Conservation (phyloP, 1,140 invertebrate species). For the Eurosta solidaginis region DNA sequence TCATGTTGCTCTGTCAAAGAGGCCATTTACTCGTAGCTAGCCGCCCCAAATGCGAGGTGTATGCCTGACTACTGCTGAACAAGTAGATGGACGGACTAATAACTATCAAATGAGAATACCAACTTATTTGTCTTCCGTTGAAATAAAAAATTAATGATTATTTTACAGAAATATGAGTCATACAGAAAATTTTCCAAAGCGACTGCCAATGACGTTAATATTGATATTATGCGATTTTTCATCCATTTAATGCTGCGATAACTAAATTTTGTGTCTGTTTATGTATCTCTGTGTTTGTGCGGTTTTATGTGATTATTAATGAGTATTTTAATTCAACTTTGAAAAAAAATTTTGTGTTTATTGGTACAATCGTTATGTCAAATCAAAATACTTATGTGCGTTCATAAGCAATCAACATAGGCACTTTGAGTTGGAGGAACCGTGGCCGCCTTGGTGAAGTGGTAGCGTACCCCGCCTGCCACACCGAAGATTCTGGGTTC, state of each 20-base stretch:
- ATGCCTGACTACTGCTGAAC: not conserved
- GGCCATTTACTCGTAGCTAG: too few relatives aligned
- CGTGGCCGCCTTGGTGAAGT: too few relatives aligned
- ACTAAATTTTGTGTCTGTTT: not conserved
- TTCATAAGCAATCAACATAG: too few relatives aligned
- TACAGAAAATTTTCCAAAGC: not conserved
- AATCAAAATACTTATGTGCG: too few relatives aligned
- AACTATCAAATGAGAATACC: not conserved
- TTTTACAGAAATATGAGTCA: conserved; percentile 2
- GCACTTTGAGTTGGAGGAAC: too few relatives aligned
- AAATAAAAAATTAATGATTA: not conserved
- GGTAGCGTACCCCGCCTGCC: too few relatives aligned
- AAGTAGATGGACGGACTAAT: not conserved
- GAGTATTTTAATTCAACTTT: not conserved
- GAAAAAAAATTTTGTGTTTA: not conserved
- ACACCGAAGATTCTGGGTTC: too few relatives aligned
- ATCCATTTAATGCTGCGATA: not conserved
- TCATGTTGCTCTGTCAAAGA: too few relatives aligned
- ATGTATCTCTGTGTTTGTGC: not conserved
- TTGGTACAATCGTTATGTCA: too few relatives aligned
- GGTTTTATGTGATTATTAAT: not conserved
- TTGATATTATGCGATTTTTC: not conserved
- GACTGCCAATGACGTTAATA: too few relatives aligned
- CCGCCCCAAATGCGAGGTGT: not conserved
- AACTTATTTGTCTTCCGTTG: not conserved